Evolutionary conservation across 1,140 invertebrate genomes (phyloP), one percentile per base, ranked within the genome.

Genomic region (Centruroides vittatus): DNA sequence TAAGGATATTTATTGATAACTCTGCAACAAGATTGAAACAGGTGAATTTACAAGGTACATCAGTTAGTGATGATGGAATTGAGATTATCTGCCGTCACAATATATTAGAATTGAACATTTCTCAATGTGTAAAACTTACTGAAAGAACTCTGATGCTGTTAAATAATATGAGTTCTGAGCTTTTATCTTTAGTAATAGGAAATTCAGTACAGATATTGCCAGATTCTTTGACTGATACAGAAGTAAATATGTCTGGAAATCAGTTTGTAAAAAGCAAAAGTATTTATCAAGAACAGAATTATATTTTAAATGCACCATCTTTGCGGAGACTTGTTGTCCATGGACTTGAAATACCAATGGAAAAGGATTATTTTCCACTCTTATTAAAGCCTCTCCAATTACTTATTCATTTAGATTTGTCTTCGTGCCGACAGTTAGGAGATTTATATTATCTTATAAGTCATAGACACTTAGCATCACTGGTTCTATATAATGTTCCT

Each of bases 371-470:
- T 64, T 78, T 79, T 55, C 64, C 78, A 47, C 65, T 82, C 6
- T 72, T 87, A 5, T 66, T 84, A 36, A 75, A 76, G 57, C 76
- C 82, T 34, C 66, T 87, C 47, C 69, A 74, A 6, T 79, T 82
- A 51, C 73, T 93, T 11, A 83, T 80, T 35, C 80, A 88, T 70
- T 74, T 94, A 50, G 89, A 93, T 72, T 73, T 94, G 52, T 88
- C 87, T 0, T 81, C 84, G 62, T 89, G 85, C 69, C 74, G 75
- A 62, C 75, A 80, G 59, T 71, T 81, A 34, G 78, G 77, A 50
- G 71, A 80, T 74, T 74, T 84, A 36, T 74, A 78, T 60, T 80
- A 78, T 50, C 69, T 84, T 41, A 73, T 78, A 12, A 74, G 78
- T 64, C 70, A 86, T 57, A 78, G 79, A 49, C 81, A 84, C 70